Base-by-base conservation (phyloP, 2,888 invertebrate genomes). In the Pristionchus japonicus region DNA sequence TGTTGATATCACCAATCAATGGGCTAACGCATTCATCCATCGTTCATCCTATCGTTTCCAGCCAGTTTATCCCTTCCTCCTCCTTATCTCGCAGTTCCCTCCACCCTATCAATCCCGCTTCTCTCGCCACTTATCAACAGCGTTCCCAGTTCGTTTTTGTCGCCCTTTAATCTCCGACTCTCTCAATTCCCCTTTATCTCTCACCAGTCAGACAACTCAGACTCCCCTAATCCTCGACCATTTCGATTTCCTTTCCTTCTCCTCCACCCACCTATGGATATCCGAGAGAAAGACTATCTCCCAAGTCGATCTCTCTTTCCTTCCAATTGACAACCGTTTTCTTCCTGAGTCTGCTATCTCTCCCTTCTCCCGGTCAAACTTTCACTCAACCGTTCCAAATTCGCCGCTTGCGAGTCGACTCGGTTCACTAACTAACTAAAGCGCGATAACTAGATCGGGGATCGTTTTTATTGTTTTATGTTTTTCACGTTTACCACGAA, bases 351-450 rank as follows among this genome's bases (percentile, higher is more conserved):
- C 23, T n/a, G 57, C 57, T 57, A 57, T 37, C 70, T 70, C 67
- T 27, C 9, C 34, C 31, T 34, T 27, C 15, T 23, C 23, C 43
- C n/a, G 43, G 40, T 47, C 40, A 43, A n/a, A 77, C 77, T 77
- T 77, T 77, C 77, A 77, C 77, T 77, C 77, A 47, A 77, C 77
- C 77, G 77, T 77, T 77, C 77, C 77, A 77, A 77, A 77, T 77
- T 43, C 77, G 77, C n/a, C 9, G 13, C 57, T 23, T 23, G 20
- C 2, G 70, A 20, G 37, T 37, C 2, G 70, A 20, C 20, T 37
- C 20, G 37, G 37, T 37, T 70, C 34, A 40, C 37, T 37, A 34
- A 40, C 37, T 37, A 34, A 37, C 70, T 2, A 37, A 57, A 6
- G 70, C 70, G 20, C 23, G 31, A 67, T 67, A 67, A 67, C 64